Conservation (phyloP, 2,888 invertebrate genomes). For the Tinea trinotella region DNA sequence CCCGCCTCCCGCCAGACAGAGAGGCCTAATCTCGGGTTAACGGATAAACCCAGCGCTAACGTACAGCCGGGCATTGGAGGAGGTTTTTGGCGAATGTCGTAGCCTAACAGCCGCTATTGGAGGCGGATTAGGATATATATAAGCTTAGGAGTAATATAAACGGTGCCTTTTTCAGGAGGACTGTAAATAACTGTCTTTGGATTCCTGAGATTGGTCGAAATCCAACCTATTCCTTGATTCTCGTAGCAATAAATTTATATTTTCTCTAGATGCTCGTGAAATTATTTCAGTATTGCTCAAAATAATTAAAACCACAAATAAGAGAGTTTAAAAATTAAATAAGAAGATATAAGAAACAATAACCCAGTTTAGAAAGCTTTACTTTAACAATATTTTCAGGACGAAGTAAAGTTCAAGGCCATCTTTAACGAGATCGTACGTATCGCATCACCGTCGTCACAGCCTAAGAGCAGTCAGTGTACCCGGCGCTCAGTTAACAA, state of each 20-base stretch:
- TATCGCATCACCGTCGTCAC: neutral
- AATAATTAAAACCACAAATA: too few relatives aligned
- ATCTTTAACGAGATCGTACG: conserved; percentile 4
- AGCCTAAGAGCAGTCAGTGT: neutral
- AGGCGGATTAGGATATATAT: conserved; percentile 58
- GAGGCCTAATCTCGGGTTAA: conserved; percentile 67
- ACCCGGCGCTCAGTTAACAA: neutral
- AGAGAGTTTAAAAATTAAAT: too few relatives aligned
- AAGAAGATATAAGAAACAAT: too few relatives aligned
- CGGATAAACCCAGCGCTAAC: conserved; percentile 61
- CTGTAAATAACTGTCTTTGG: neutral
- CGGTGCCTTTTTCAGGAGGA: conserved; percentile 21
- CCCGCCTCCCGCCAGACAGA: conserved; percentile 59
- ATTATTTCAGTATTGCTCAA: too few relatives aligned
- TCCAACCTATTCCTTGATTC: neutral
- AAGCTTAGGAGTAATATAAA: conserved; percentile 18
- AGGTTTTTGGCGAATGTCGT: conserved; percentile 52
- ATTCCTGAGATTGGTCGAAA: neutral
- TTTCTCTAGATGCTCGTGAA: too few relatives aligned
- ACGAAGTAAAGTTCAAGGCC: conserved; percentile 14
- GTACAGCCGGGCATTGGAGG: conserved; percentile 52
- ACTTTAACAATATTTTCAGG: conserved; percentile 1
- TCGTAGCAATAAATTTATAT: too few relatives aligned
- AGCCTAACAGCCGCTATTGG: conserved; percentile 62
- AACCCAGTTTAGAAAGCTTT: neutral